Conservation (phyloP, 2,113 vertebrate species). For the Catharus fuscescens region DNA sequence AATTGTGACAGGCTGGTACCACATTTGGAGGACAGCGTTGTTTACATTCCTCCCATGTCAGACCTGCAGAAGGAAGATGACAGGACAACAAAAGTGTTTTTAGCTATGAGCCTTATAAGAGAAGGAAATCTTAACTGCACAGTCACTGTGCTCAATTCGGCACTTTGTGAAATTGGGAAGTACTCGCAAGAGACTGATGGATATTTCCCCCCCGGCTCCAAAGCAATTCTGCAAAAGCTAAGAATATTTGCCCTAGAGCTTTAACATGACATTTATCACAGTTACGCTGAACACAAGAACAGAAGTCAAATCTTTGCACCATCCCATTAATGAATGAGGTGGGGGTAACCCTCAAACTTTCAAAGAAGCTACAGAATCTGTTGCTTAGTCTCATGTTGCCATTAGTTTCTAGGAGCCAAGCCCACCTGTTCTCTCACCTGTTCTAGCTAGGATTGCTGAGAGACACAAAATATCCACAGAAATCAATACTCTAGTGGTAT, state of each 20-base stretch:
- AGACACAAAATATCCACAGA: not conserved
- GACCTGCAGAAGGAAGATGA: slow-evolving; percentile 73
- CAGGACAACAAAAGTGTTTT: not conserved
- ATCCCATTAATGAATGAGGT: not conserved
- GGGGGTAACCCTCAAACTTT: not conserved
- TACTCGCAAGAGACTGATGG: not conserved
- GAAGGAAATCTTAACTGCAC: not conserved
- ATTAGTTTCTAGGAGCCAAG: not conserved
- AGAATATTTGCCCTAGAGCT: not conserved
- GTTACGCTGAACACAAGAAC: not conserved
- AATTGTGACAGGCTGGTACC: slow-evolving; percentile 95
- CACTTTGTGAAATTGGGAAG: not conserved
- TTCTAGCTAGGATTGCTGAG: not conserved
- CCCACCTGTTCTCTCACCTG: not conserved
- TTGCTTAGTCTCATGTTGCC: not conserved
- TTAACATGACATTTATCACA: not conserved
- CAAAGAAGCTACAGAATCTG: not conserved
- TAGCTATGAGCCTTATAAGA: not conserved
- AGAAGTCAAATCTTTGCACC: not conserved
- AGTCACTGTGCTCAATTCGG: not conserved
- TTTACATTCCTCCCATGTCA: slow-evolving; percentile 93
- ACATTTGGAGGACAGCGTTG: slow-evolving; percentile 85
- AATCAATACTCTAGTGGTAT: not conserved
- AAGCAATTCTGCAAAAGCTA: not conserved
- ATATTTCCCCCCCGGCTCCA: not conserved